Base-by-base conservation (phyloP, 2,888 invertebrate species). In the Drosophila mercatorum region DNA sequence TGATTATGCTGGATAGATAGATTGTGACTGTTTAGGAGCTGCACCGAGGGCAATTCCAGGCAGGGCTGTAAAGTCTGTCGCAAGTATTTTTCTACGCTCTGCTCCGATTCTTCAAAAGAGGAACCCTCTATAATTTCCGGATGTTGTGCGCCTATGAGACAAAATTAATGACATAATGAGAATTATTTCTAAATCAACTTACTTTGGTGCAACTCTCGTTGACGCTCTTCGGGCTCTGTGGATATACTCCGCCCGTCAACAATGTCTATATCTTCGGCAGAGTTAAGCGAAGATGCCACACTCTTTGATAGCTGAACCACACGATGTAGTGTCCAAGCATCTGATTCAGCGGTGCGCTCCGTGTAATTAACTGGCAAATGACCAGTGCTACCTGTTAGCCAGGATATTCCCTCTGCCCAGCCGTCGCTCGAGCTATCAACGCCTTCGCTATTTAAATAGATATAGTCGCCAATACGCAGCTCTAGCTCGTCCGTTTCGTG, bases 301-400 rank as follows among this genome's bases (percentile, higher is more conserved):
- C 93, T 84, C 90, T 93, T 90, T 11, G 93, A 92, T 22, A 95
- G 91, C 2, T 95, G 94, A 22, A 96, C 93, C 53, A 95, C 95
- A 61, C 95, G 95, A 87, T 98, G 98, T 59, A 98, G 92, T 14
- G 97, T 97, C 98, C 98, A 98, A 5, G 97, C 96, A 93, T 97
- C 97, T 0, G 97, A 97, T 92, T 98, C 97, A 0, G 97, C 96
- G 0, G 97, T 97, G 51, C 96, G 94, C 90, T 96, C 95, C 0
- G 97, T 97, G 88, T 96, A 97, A 91, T 96, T 96, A 52, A 95
- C 95, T 0, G 97, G 98, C 82, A 98, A 93, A 90, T 95, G 95
- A 1, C 98, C 98, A 66, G 95, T 95, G 83, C 95, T 95, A 40
- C 96, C 95, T 11, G 91, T 91, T 22, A 92, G 80, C 92, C 92